Conservation (phyloP, 2,888 invertebrate species). For the Sarcophaga rosellei region DNA sequence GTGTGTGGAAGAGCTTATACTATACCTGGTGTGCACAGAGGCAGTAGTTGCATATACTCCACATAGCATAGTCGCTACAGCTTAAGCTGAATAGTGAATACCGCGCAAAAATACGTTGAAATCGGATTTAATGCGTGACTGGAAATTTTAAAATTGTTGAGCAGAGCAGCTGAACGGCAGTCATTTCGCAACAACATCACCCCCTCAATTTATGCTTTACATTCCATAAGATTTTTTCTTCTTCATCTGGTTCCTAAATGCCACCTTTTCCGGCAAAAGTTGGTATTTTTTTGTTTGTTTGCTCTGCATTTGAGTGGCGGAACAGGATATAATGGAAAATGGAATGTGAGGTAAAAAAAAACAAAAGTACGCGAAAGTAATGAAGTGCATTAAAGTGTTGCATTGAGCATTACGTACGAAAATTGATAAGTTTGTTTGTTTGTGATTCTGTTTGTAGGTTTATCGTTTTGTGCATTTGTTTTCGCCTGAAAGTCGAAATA, state of each 20-base stretch:
- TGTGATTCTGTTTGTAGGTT: neutral
- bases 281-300: neutral
- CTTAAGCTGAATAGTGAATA: constrained; percentile 39
- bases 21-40: neutral
- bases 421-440: constrained; percentile 53
- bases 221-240: neutral
- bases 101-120: constrained; percentile 46
- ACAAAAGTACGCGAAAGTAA: constrained; percentile 47
- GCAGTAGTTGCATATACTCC: neutral
- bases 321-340: neutral
- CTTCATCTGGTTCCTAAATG: neutral
- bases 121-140: constrained; percentile 67
- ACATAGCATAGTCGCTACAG: constrained; percentile 26
- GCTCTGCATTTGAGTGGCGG: neutral
- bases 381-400: constrained; percentile 65
- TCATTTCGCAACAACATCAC: neutral
- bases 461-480: neutral
- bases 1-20: neutral
- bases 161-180: constrained; percentile 38
- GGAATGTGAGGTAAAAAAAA: constrained; percentile 15
- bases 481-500: neutral
- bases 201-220: constrained; percentile 15
- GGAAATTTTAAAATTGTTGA: constrained; percentile 37
- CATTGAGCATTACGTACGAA: constrained; percentile 37
- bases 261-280: neutral